Base-by-base conservation (phyloP, 2,797 vertebrate genomes). In the Chelon labrosus region DNA sequence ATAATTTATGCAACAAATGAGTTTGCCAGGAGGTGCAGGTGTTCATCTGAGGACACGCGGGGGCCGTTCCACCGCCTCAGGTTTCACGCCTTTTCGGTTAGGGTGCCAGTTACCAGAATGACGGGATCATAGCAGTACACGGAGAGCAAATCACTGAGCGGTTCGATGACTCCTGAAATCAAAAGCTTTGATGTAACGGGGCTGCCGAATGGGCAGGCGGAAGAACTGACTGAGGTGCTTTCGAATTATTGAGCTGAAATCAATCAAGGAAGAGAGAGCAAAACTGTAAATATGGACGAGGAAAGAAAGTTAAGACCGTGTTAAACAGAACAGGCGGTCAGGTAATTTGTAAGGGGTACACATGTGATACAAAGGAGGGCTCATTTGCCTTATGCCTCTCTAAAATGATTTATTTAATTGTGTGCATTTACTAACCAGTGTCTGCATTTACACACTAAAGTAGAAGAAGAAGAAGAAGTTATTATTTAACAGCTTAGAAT, bases 1-100 rank as follows among this genome's bases (percentile, higher is more conserved):
- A 91, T 93, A 80, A 92, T 93, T 91, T 65, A 92, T 85, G 75
- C 70, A 76, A 84, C 83, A 91, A 89, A 86, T 85, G 73, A 83
- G 74, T 91, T 82, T 81, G 79, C 78, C 74, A 79, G 73, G 71
- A 85, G 87, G 85, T 80, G 52, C 85, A 86, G 85, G 84, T 89
- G 85, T 91, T 89, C 75, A 85, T 82, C 75, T 79, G 77, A 83
- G 81, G 59, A 74, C 74, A 65, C 17, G 60, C 11, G 2, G 55
- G 47, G 62, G 70, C 63, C 16, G 49, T 77, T 80, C 60, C 65
- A 65, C 62, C 37, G 85, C 64, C 68, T 90, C 74, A 25, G 69
- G 77, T 91, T 88, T 88, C 79, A 83, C 79, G 70, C 69, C 37
- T 71, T 75, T 52, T 25, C 3, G 47, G 59, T 38, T 62, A 64